Base-by-base conservation (phyloP, 2,797 vertebrate genomes). In the Lepilemur septentrionalis region DNA sequence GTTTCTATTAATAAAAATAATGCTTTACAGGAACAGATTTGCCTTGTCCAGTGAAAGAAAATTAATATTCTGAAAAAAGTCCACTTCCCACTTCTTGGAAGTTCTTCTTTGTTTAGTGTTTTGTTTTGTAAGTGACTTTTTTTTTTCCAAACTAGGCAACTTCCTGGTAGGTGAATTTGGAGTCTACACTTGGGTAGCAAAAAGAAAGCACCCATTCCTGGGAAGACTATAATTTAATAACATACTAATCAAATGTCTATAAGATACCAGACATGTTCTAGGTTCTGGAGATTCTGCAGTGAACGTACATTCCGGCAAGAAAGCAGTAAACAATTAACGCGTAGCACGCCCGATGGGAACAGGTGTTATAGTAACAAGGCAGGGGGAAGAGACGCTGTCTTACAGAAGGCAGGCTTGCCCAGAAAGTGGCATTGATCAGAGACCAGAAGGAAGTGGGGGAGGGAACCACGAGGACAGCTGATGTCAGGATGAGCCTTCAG, bases 1-100 rank as follows among this genome's bases (percentile, higher is more conserved):
- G n/a, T 89, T 70, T 92, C 81, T 79, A 23, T 81, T 30, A 78
- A 76, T 82, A 41, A 95, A 94, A 96, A 69, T 1, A 35, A 2
- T 65, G 22, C 41, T 30, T 46, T 96, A 50, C 28, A 82, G 38
- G 93, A 61, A 65, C 41, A 48, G 57, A 14, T 32, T 55, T 80
- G 13, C n/a, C 90, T 85, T 67, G 22, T 65, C 50, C 30, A 28
- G 63, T 57, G 28, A 76, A 93, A 82, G 18, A 61, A 81, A 91
- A 76, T 25, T 50, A 52, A 46, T 63, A 55, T 88, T 93, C 59
- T 92, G 4, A 20, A 90, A 91, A 89, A 59, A 79, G 28, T 61
- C 43, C 57, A 5, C 78, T 85, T 93, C 50, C 63, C 48, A 52
- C 52, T 83, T 78, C 48, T 96, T 55, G 50, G 20, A 61, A 72